Evolutionary conservation across 2,888 invertebrate species (phyloP), one percentile per base, ranked within the genome.

Genomic region (Helicoverpa assulta): DNA sequence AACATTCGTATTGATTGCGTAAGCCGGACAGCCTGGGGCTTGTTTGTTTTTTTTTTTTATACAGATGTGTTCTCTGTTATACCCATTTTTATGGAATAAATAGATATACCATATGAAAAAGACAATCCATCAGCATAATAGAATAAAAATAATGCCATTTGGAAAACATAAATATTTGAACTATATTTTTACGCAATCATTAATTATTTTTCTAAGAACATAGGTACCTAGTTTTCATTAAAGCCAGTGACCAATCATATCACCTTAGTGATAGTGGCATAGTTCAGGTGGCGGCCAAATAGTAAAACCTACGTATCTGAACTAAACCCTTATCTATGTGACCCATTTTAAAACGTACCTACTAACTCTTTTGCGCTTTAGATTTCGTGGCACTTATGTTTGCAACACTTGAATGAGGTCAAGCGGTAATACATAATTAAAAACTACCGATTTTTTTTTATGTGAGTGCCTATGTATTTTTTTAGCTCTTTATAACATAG

Each of bases 31-130:
- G 43, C 19, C 21, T 18, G 56, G 52, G 37, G 43, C 63, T 19
- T 50, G 37, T 58, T 58, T 55, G 65, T 63, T 73, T 40, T 62
- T 70, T 37, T 47, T 72, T 47, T 26, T 40, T 43, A n/a, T 47
- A 47, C 16, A 5, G 16, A 47, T n/a, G 47, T 47, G n/a, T 72
- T 6, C 53, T 70, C 40, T 62, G 37, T 18, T 52, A 26, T 51
- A 40, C 19, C 57, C 14, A 52, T 68, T 52, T 10, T n/a, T 43
- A 26, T 26, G 26, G 4, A n/a, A 43, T 19, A 40, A 37, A 33
- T 26, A 43, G 33, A 33, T 29, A 40, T 40, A 40, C 21, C 55
- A 43, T 66, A 16, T 29, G 26, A 26, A 21, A 53, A 5, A 55
- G 18, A 57, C 10, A 40, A 43, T 33, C 7, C 16, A 19, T 37